Evolutionary conservation across 2,797 vertebrate species (phyloP), one percentile per base, ranked within the genome.

Genomic region (Synanceia verrucosa): DNA sequence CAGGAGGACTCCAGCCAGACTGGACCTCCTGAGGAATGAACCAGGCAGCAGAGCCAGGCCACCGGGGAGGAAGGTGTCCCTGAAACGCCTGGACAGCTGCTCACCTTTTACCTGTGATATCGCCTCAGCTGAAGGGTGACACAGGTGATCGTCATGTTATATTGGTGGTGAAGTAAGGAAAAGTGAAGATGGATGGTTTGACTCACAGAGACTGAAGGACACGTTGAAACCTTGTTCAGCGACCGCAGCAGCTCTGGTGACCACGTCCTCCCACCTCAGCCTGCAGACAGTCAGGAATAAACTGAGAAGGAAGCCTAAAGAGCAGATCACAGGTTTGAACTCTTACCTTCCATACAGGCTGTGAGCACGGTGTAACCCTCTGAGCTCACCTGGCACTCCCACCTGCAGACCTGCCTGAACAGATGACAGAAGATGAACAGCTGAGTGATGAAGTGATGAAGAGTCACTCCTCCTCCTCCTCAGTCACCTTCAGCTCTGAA

Each of bases 181-280:
- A 59, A 33, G 0, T 37, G 13, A 50, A 14, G 9, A 34, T 19
- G 41, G 12, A 26, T 2, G 3, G 9, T 70, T 66, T 81, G 41
- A 79, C 94, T 94, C 88, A 97, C 96, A 93, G 73, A 97, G 91
- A 85, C 94, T 94, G 2, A 92, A 84, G 14, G 96, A 96, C 75
- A 97, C 93, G 58, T 95, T 96, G 79, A 97, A 97, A 76, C 96
- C 97, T 3, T 94, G 89, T 73, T 87, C 93, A 72, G 96, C 95
- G 0, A 97, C 88, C 28, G 65, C 16, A 0, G 95, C 93, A 0
- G 76, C 91, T 9, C 95, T 92, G 51, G 87, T 79, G 76, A 96
- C 89, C 69, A 97, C 82, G 79, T 96, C 84, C 2, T 91, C 87
- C 96, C 96, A 98, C n/a, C n/a, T n/a, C n/a, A n/a, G n/a, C n/a